Base-by-base conservation (phyloP, 2,113 vertebrate species). In the Hoplias malabaricus region DNA sequence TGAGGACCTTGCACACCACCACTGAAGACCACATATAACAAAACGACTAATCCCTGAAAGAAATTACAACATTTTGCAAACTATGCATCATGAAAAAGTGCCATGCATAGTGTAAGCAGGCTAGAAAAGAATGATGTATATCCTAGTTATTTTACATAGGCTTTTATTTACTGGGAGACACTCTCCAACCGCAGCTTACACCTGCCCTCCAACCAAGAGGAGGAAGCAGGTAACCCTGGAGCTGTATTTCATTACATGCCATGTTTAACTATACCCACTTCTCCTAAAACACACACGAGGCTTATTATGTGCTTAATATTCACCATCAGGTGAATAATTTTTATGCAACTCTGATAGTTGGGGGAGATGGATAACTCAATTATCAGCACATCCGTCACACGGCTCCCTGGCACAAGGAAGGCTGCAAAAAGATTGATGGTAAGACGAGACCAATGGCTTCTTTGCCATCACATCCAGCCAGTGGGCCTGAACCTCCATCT, bases 301-400 rank as follows among this genome's bases (percentile, higher is more conserved):
- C 91, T 94, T 92, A 94, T 91, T 89, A 96, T 95, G 95, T 94
- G 95, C 94, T 96, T 96, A 99, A 98, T 96, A 98, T 96, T 98
- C 95, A 96, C 90, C 90, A 95, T 93, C 94, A 97, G 94, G 95
- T 96, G 94, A 96, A 96, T 96, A 96, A 96, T 96, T 97, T 95
- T 98, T 96, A 96, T 95, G 95, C 96, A 97, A 98, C 92, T 96
- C 93, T 93, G 93, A 96, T 96, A 94, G 95, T 95, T 95, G 94
- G 93, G 93, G 87, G 93, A 98, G 96, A 98, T 93, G 94, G 95
- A 98, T 97, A 97, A 97, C 96, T 97, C 95, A 98, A 98, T 99
- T 97, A 98, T 93, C 90, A 92, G 91, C 92, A 92, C 95, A 98
- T 98, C 93, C 95, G 95, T 99, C 96, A 97, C 95, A 95, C 94